These are phyloP conservation scores for Diloba caeruleocephala DNA, from an alignment of 2,888 invertebrate species.

Conservation along the genomic window DNA sequence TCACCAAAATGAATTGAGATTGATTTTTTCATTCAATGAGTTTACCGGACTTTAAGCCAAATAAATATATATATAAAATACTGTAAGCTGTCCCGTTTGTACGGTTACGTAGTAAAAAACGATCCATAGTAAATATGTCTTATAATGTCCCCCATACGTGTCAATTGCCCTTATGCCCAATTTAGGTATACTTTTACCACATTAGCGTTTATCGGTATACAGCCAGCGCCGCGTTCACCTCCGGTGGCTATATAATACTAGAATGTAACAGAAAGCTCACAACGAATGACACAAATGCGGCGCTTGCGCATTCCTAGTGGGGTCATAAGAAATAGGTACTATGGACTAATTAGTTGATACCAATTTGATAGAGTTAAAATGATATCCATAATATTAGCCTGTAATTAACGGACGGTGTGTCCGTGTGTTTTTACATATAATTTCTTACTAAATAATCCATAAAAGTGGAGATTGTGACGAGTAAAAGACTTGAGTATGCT, in stretches of 20 bases:
- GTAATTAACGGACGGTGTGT: conserved; percentile 45
- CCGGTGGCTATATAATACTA: neutral
- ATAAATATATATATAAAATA: conserved; percentile 3
- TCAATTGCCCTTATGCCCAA: no score
- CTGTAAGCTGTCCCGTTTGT: conserved; percentile 46
- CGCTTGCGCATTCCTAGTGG: neutral
- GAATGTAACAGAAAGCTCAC: neutral
- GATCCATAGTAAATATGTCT: conserved; percentile 43
- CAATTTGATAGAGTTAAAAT: conserved; percentile 39
- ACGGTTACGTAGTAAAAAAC: conserved; percentile 46
- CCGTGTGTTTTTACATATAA: conserved; percentile 62
- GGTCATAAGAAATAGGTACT: conserved; percentile 25
- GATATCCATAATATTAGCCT: conserved; percentile 44
- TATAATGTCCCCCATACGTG: neutral
- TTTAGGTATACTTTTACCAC: no score
- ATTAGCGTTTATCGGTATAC: no score
- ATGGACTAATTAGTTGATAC: conserved; percentile 41
- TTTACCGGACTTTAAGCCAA: neutral
- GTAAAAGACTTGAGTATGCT: conserved; percentile 69
- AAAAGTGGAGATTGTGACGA: conserved; percentile 58
- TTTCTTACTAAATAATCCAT: conserved; percentile 64
- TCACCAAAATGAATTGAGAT: no score
- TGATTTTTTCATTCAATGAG: no score
- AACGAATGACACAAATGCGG: neutral
- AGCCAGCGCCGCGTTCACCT: neutral